A percentile compares a stretch with the other conserved stretches of the same genome.
These are phyloP conservation scores for Mantis religiosa DNA, from an alignment of 2,888 invertebrate genomes.

Conservation along the genomic window DNA sequence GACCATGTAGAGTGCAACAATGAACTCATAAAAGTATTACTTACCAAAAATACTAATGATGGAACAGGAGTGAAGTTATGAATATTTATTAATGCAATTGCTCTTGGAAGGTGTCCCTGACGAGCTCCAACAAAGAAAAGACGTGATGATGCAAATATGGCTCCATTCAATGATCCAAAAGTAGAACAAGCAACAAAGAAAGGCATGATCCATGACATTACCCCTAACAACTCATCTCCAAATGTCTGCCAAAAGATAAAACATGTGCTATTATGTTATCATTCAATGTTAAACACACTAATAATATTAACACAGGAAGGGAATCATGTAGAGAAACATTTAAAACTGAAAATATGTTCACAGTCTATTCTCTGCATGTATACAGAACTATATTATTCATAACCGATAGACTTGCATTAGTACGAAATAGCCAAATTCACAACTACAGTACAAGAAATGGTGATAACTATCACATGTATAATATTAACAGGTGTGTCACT, in stretches of 20 bases:
- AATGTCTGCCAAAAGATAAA: constrained; percentile 57
- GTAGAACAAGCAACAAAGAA: constrained; percentile 94
- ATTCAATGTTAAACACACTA: too few relatives aligned
- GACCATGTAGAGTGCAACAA: too few relatives aligned
- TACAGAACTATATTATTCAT: too few relatives aligned
- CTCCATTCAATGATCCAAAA: constrained; percentile 92
- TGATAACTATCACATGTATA: too few relatives aligned
- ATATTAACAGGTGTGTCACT: too few relatives aligned
- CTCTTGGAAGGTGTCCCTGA: constrained; percentile 79
- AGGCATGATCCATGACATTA: constrained; percentile 89
- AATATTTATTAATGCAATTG: constrained; percentile 81
- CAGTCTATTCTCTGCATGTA: too few relatives aligned
- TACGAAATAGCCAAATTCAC: too few relatives aligned
- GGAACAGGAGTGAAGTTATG: constrained; percentile 80
- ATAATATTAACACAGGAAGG: too few relatives aligned
- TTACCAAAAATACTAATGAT: constrained; percentile 81
- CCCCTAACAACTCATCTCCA: constrained; percentile 80
- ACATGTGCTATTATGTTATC: background rate
- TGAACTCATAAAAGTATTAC: constrained; percentile 35
- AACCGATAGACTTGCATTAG: too few relatives aligned
- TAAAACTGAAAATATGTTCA: too few relatives aligned
- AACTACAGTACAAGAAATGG: too few relatives aligned
- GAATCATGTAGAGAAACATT: too few relatives aligned
- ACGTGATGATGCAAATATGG: constrained; percentile 89
- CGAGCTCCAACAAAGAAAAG: constrained; percentile 86